phyloP scores from a whole-genome alignment of 2,888 invertebrate species.

The Hyppa rectilinea region DNA sequence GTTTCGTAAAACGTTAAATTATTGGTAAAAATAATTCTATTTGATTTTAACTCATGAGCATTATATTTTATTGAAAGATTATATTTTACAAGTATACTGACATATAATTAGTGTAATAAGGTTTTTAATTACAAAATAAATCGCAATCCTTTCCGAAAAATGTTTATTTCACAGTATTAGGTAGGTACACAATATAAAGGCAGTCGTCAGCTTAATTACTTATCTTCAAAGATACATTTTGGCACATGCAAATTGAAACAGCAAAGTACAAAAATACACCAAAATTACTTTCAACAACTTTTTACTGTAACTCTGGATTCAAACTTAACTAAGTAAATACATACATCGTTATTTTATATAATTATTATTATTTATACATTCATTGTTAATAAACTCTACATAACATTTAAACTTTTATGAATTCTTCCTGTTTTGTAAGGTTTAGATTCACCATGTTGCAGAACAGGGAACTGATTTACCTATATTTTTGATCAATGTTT shows the following conservation, averaged over 20 bases:
- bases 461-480: slow-evolving; percentile 8
- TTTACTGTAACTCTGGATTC: slow-evolving; percentile 37
- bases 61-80: not conserved
- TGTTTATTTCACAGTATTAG: slow-evolving; percentile 60
- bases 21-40: not conserved
- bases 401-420: slow-evolving; percentile 9
- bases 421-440: not conserved
- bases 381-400: slow-evolving; percentile 22
- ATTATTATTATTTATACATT: slow-evolving; percentile 26
- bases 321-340: slow-evolving; percentile 57
- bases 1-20: not conserved
- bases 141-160: slow-evolving; percentile 29
- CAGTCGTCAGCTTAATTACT: slow-evolving; percentile 61
- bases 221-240: slow-evolving; percentile 62
- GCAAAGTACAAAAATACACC: slow-evolving; percentile 70
- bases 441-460: not conserved
- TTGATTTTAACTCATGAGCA: not conserved
- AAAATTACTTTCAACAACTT: slow-evolving; percentile 57
- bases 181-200: slow-evolving; percentile 65
- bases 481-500: slow-evolving; percentile 8
- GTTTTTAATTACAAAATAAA: slow-evolving; percentile 3
- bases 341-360: slow-evolving; percentile 12
- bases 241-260: slow-evolving; percentile 67
- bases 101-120: too few species aligned
- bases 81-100: too few species aligned